phyloP scores from a whole-genome alignment of 2,113 vertebrate genomes.

The Isichthys henryi region DNA sequence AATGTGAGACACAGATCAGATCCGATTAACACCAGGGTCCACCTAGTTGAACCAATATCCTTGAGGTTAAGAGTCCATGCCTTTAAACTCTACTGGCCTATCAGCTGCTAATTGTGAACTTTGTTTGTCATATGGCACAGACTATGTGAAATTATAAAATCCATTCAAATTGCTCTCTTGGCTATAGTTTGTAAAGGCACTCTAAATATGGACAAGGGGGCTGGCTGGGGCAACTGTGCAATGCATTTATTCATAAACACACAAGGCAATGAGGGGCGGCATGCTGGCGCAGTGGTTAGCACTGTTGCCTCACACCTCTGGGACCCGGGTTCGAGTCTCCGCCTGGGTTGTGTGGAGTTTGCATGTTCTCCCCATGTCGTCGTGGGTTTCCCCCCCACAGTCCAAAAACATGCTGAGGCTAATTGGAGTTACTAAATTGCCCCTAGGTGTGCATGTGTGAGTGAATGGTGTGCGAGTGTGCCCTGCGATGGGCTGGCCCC shows the following conservation, averaged over 20 bases:
- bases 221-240: background rate
- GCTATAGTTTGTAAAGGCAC: background rate
- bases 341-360: no score
- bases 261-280: background rate
- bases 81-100: background rate
- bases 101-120: background rate
- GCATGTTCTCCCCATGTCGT: no score
- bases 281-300: no score
- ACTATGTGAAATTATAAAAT: background rate
- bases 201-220: background rate
- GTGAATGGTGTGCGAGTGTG: no score
- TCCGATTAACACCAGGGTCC: background rate
- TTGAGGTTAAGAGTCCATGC: background rate
- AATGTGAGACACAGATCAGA: background rate
- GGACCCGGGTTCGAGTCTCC: no score
- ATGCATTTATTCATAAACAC: background rate
- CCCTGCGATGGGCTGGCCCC: no score
- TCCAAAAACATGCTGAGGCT: no score
- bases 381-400: no score
- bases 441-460: no score
- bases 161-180: background rate
- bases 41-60: background rate
- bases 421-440: no score
- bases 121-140: background rate
- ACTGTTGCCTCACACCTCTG: no score